These are phyloP conservation scores for Monopterus albus DNA, from an alignment of 2,113 vertebrate genomes.

Conservation along the genomic window DNA sequence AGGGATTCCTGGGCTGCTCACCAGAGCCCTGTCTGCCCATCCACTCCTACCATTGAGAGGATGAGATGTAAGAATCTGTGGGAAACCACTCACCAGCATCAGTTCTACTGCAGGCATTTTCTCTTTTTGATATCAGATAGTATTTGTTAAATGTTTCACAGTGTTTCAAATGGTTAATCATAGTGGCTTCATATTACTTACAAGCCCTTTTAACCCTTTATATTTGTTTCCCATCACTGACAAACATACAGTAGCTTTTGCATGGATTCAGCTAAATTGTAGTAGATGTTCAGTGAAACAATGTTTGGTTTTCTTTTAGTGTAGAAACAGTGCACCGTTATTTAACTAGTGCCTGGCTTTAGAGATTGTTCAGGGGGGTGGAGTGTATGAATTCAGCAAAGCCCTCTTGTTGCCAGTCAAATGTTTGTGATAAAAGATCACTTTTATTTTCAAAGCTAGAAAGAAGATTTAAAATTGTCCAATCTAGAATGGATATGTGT, in stretches of 20 bases:
- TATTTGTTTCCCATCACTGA: background rate
- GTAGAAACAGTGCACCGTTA: background rate
- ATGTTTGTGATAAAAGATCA: too few relatives aligned
- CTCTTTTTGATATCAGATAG: slow-evolving; percentile 20
- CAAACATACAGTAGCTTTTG: background rate
- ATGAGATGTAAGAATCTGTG: slow-evolving; percentile 88
- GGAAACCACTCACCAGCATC: slow-evolving; percentile 16
- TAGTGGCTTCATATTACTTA: background rate
- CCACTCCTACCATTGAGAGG: slow-evolving; percentile 79
- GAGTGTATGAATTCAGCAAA: too few relatives aligned
- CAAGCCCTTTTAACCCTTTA: background rate
- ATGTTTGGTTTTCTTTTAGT: background rate
- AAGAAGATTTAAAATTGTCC: background rate
- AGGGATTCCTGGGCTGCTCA: slow-evolving; percentile 56
- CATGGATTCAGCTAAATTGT: background rate
- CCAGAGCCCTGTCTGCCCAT: slow-evolving; percentile 42
- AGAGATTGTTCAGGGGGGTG: too few relatives aligned
- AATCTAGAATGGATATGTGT: background rate
- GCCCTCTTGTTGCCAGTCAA: too few relatives aligned
- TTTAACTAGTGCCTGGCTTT: too few relatives aligned
- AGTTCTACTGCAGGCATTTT: slow-evolving; percentile 45
- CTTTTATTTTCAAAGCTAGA: background rate
- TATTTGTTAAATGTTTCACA: slow-evolving; percentile 26
- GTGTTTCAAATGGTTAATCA: slow-evolving; percentile 4
- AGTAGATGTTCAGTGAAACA: background rate